phyloP scores from a whole-genome alignment of 2,888 invertebrate species.

The Mystacides longicornis region DNA sequence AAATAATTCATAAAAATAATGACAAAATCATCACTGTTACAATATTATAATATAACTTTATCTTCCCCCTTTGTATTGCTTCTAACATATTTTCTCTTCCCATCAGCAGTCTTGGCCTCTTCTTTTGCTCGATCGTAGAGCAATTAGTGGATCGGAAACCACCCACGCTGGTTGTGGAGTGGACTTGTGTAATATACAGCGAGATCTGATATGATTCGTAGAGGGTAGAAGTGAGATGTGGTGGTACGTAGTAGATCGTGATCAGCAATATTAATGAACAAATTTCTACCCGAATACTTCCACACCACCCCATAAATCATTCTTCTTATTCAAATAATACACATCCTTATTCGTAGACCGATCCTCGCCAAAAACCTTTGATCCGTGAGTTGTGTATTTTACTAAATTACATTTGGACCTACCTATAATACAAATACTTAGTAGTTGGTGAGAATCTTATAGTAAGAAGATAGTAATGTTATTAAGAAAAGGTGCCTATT shows the following conservation, averaged over 20 bases:
- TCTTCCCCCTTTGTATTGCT: neutral
- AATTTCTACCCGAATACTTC: slow-evolving; percentile 10
- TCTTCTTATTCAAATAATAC: slow-evolving; percentile 18
- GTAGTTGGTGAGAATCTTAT: too few species aligned
- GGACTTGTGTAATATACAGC: neutral
- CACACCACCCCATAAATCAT: slow-evolving; percentile 18
- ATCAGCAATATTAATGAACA: slow-evolving; percentile 25
- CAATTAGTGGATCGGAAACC: slow-evolving; percentile 12
- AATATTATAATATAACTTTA: too few species aligned
- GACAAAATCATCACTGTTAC: neutral
- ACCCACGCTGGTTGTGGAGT: neutral
- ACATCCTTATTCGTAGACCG: neutral
- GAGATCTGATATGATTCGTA: neutral
- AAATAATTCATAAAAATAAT: slow-evolving; percentile 2
- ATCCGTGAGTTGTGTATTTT: too few species aligned
- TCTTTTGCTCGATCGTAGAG: slow-evolving; percentile 12
- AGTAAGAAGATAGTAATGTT: too few species aligned
- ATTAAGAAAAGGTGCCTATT: too few species aligned
- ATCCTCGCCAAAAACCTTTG: too few species aligned
- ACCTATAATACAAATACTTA: too few species aligned
- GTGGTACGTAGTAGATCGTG: slow-evolving; percentile 15
- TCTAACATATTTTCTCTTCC: neutral
- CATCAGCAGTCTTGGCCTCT: neutral
- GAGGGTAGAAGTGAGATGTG: slow-evolving; percentile 2
- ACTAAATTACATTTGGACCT: too few species aligned